Evolutionary conservation across 2,888 invertebrate species (phyloP), one percentile per base, ranked within the genome.

Genomic region (Phalera bucephala): DNA sequence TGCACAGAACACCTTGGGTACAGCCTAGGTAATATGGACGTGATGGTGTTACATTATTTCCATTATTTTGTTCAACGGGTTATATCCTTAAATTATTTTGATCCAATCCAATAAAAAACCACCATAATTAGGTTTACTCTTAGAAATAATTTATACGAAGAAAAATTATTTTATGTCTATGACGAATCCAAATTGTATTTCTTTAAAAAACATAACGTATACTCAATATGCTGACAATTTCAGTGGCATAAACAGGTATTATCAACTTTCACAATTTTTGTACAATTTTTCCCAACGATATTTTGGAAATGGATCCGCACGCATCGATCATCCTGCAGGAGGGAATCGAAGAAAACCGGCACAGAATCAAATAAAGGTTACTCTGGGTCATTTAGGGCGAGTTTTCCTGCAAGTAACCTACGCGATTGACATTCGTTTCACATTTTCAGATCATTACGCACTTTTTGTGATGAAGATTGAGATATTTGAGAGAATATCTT

Each of bases 341-440:
- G 50, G 54, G 53, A 48, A 28, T 10, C 28, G 10, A 12, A 8
- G 12, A 30, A 23, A 31, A 27, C 34, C 30, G 10, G 23, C 36
- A 42, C 41, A 33, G 17, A 49, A 49, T 49, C 45, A 44, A 48
- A 51, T 40, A 31, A 46, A 40, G 37, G 42, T 41, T 56, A 45
- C 44, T 49, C 44, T 52, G 29, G 45, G 30, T 34, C 45, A 33
- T 36, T 40, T 34, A 17, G 13, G 9, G 15, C 12, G 12, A 12
- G 23, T 6, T 12, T 8, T n/a, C n/a, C n/a, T n/a, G n/a, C n/a
- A n/a, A n/a, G n/a, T n/a, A n/a, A 9, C 10, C 22, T 10, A 10
- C 10, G 23, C 10, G 30, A 26, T 39, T 43, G 35, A 38, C 31
- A 51, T 45, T 48, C 30, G 36, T 37, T 20, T 20, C 22, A 29